Evolutionary conservation across 2,888 invertebrate genomes (phyloP), one percentile per base, ranked within the genome.

Genomic region (Drosophila koepferae): DNA sequence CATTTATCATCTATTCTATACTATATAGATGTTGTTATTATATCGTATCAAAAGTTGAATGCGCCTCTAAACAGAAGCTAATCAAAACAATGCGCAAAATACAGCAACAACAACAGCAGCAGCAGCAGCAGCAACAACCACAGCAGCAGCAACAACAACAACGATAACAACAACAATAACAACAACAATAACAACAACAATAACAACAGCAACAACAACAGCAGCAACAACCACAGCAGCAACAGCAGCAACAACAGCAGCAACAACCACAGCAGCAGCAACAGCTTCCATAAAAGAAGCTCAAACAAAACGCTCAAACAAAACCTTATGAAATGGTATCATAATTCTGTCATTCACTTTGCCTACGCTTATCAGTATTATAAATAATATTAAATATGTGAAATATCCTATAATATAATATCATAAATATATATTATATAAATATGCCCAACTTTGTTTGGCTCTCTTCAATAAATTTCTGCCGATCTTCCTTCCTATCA

Each of bases 1-100:
- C 43, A 49, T 31, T n/a, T 63, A 53, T 71, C 61, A 75, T 78
- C 63, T 67, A 63, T 72, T 61, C 61, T 41, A 56, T 23, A 40
- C 16, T 54, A 55, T 54, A 55, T 55, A 62, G 51, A 65, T 53
- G 38, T 54, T 16, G 36, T 23, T 23, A 28, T 28, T 28, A 54
- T 40, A 67, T 55, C 62, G 55, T 55, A 64, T 64, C 43, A 56
- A 38, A 38, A 69, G 82, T 81, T 81, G 82, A 81, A 85, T 85
- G 79, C 67, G 71, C 81, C 63, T 10, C 46, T 53, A 72, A 72
- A 72, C 60, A 44, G 72, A 63, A 71, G 72, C 78, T 54, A 77
- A 77, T 77, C 76, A 77, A 78, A 72, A 77, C 78, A 77, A 73
- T 61, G 54, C 14, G 34, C 56, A 49, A 59, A 60, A 59, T 59